Base-by-base conservation (phyloP, 2,888 invertebrate genomes). In the Hartigia nigra region DNA sequence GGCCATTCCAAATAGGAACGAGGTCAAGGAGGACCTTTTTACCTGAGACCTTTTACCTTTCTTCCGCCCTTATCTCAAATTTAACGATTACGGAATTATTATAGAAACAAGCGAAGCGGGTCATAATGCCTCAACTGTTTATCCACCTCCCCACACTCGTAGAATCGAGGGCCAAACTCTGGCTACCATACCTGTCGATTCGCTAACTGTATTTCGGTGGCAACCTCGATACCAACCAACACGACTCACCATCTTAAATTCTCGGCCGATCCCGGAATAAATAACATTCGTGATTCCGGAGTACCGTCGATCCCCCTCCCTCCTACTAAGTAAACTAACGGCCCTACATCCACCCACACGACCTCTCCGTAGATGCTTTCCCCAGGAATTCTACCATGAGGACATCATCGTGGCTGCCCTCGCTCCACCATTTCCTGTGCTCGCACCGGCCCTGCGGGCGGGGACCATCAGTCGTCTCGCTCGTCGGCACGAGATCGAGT, bases 401-500 rank as follows among this genome's bases (percentile, higher is more conserved):
- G 72, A 34, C 34, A 72, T 72, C 72, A 72, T 72, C 72, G 72
- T 34, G 12, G 72, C 34, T 72, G 72, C 72, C 72, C 72, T 72
- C 72, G 72, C 72, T 77, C 74, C 79, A 79, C 80, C 81, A 80
- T 81, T 82, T 81, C 79, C 79, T 80, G 80, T 79, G 81, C 39
- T 75, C 12, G 39, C 72, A 70, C 69, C 72, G 79, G 39, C 78
- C 75, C 77, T 75, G 77, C 76, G 74, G n/a, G 76, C 31, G 69
- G 75, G 69, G 72, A 78, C 74, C 74, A 69, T 78, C 76, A 72
- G 37, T 74, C 74, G 74, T 36, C 70, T 75, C 87, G 83, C 82
- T 77, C 75, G 81, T 79, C 69, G 82, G 82, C 84, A 85, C 83
- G 86, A 82, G 86, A 92, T 90, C 92, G 93, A 91, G 91, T 92